Percentiles rank a stretch among this genome's conserved stretches.
These are phyloP conservation scores for Danaus chrysippus DNA, from an alignment of 2,888 invertebrate species.

Conservation along the genomic window DNA sequence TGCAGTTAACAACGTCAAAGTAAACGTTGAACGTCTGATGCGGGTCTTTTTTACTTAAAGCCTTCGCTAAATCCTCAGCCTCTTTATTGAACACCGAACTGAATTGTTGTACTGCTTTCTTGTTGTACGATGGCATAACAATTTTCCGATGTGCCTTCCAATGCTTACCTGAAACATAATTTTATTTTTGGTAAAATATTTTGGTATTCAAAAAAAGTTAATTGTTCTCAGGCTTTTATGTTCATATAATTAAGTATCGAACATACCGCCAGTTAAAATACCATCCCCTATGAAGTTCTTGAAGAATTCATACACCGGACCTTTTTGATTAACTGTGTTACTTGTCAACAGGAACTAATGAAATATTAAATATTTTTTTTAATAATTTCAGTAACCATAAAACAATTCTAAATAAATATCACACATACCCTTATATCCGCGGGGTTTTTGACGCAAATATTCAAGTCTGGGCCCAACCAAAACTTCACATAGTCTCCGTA, in stretches of 20 bases:
- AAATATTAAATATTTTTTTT: not conserved
- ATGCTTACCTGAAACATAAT: constrained; percentile 43
- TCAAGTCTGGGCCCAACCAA: constrained; percentile 64
- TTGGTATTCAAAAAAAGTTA: not conserved
- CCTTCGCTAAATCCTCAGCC: constrained; percentile 40
- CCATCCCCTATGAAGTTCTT: constrained; percentile 52
- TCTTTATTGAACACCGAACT: constrained; percentile 50
- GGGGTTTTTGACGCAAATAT: constrained; percentile 56
- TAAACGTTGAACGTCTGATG: constrained; percentile 46
- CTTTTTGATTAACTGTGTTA: constrained; percentile 60
- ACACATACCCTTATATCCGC: constrained; percentile 54
- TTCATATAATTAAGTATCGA: no score
- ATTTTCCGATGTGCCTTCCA: constrained; percentile 62
- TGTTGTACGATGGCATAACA: constrained; percentile 60
- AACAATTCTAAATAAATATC: not conserved
- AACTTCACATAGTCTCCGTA: constrained; percentile 57
- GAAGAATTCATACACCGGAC: constrained; percentile 51
- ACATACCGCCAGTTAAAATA: constrained; percentile 58
- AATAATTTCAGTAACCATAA: no score
- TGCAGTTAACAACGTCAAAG: constrained; percentile 48
- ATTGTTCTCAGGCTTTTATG: not conserved
- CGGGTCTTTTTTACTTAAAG: constrained; percentile 41
- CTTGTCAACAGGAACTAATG: constrained; percentile 55
- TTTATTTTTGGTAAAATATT: not conserved
- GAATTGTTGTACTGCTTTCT: constrained; percentile 51